A percentile compares a stretch with the other conserved stretches of the same genome.
These are phyloP conservation scores for Pandion haliaetus DNA, from an alignment of 2,113 vertebrate species.

Conservation along the genomic window DNA sequence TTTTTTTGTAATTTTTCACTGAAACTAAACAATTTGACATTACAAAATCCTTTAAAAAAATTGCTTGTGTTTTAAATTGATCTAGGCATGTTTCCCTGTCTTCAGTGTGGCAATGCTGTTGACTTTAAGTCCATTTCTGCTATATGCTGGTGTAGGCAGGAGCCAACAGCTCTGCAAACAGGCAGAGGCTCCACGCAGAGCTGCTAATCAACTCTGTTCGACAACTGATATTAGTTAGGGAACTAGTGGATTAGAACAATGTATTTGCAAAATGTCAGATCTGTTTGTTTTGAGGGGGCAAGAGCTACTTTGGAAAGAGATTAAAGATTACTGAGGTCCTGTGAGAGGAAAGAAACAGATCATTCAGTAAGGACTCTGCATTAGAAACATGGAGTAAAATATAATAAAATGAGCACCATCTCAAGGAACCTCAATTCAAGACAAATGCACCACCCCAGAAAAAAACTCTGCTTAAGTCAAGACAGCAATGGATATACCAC, in stretches of 20 bases:
- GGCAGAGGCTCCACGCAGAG: neutral
- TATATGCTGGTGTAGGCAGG: neutral
- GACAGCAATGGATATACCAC: neutral
- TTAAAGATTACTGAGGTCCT: conserved; percentile 23
- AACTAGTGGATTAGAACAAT: neutral
- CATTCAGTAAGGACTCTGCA: neutral
- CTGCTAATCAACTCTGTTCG: conserved; percentile 56
- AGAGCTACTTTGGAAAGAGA: neutral
- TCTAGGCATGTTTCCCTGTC: neutral
- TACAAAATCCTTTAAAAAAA: neutral
- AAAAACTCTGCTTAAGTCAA: neutral
- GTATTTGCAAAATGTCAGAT: conserved; percentile 52
- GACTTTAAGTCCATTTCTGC: neutral
- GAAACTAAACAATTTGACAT: neutral
- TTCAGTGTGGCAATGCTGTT: neutral
- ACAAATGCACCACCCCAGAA: no score
- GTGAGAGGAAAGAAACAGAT: neutral
- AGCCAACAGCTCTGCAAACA: conserved; percentile 15
- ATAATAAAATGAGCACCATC: neutral
- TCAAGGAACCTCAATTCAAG: neutral
- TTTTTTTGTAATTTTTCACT: neutral
- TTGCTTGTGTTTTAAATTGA: neutral
- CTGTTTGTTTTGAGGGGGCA: conserved; percentile 37
- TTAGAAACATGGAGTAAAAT: neutral
- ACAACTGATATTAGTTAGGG: conserved; percentile 28